Evolutionary conservation across 2,888 invertebrate genomes (phyloP).

Genomic region (Iphiclides podalirius): DNA sequence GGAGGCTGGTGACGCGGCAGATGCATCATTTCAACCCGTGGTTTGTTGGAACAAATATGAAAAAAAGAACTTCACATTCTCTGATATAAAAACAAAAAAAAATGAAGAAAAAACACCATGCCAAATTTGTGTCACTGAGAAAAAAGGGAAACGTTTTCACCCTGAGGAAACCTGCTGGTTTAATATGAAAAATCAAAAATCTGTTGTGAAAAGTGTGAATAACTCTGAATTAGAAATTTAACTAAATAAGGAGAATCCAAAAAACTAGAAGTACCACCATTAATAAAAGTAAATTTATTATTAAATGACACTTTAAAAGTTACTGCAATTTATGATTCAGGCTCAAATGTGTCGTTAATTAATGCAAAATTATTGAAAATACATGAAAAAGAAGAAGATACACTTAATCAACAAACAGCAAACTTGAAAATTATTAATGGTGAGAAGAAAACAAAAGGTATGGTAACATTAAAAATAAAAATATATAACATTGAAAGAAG

Average conservation of each 20-base stretch:
- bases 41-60: no score
- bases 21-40: no score
- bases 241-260: constrained; percentile 25
- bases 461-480: constrained; percentile 18
- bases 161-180: no score
- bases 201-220: no score
- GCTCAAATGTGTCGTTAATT: constrained; percentile 35
- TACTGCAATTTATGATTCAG: constrained; percentile 33
- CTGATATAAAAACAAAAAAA: no score
- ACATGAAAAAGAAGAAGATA: constrained; percentile 8
- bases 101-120: constrained; percentile 8
- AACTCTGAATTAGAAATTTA: constrained; percentile 27
- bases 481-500: no score
- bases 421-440: constrained; percentile 26
- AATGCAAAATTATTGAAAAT: constrained; percentile 31
- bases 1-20: no score
- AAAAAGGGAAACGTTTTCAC: constrained; percentile 18
- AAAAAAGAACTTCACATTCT: no score
- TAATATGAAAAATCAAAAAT: constrained; percentile 24
- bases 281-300: constrained; percentile 33
- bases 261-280: constrained; percentile 32
- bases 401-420: not conserved
- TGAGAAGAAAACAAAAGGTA: constrained; percentile 19
- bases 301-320: constrained; percentile 28
- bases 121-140: constrained; percentile 13